phyloP scores from a whole-genome alignment of 1,140 invertebrate genomes.

The Stenopsyche tienmushanensis region DNA sequence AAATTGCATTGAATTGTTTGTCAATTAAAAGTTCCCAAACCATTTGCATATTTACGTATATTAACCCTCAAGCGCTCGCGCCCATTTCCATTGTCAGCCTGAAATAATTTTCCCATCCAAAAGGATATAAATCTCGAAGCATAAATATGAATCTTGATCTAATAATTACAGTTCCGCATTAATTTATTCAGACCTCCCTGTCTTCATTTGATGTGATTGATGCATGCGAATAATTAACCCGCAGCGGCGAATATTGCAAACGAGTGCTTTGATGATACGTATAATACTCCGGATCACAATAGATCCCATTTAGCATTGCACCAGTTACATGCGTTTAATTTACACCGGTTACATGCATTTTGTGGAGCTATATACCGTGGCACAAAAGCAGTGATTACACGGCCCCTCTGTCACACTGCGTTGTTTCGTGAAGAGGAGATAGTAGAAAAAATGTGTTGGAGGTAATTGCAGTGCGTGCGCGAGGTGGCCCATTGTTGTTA shows the following conservation, averaged over 20 bases:
- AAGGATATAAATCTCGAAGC: no score
- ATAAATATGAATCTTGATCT: no score
- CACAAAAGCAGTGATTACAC: slow-evolving; percentile 14
- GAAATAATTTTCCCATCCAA: no score
- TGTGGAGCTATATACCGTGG: slow-evolving; percentile 13
- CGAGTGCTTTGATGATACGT: no score
- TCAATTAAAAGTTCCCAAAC: no score
- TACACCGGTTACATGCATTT: slow-evolving; percentile 16
- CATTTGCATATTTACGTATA: no score
- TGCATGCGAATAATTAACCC: not conserved
- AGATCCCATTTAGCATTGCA: slow-evolving; percentile 2
- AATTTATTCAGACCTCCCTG: not conserved
- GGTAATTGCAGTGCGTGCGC: slow-evolving; percentile 11
- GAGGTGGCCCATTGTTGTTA: not conserved
- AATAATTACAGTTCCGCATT: no score
- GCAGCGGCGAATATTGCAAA: no score
- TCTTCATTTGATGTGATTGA: not conserved
- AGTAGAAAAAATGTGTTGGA: not conserved
- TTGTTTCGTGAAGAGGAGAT: not conserved
- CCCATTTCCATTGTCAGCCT: no score
- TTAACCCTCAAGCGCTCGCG: no score
- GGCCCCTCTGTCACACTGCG: not conserved
- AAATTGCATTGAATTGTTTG: no score
- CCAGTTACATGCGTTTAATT: slow-evolving; percentile 8
- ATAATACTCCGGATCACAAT: no score